phyloP scores from a whole-genome alignment of 1,140 invertebrate species.

The Lethrus apterus region DNA sequence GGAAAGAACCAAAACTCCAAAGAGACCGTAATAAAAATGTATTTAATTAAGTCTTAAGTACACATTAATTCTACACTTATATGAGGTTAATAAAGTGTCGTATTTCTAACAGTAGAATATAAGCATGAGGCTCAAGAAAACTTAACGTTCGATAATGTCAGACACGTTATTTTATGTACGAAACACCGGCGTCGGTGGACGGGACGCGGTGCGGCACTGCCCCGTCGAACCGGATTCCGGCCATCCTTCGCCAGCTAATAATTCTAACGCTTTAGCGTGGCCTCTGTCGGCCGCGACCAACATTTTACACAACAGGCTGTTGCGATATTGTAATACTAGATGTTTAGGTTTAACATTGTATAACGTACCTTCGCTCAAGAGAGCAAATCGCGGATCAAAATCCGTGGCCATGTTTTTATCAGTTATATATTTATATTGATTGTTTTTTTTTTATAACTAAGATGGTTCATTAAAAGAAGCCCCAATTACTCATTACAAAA shows the following conservation, averaged over 20 bases:
- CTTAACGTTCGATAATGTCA: neutral
- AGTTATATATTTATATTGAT: slow-evolving; percentile 12
- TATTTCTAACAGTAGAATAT: slow-evolving; percentile 10
- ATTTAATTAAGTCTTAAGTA: neutral
- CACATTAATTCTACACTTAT: slow-evolving; percentile 9
- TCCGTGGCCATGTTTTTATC: slow-evolving; percentile 20
- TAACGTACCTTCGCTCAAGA: slow-evolving; percentile 30
- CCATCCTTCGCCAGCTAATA: slow-evolving; percentile 19
- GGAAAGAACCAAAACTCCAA: slow-evolving; percentile 34
- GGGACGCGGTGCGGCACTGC: slow-evolving; percentile 15
- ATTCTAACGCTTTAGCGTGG: slow-evolving; percentile 44
- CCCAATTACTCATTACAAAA: neutral
- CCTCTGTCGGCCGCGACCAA: slow-evolving; percentile 24
- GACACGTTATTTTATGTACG: neutral
- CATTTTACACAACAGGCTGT: slow-evolving; percentile 40
- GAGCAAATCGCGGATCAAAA: slow-evolving; percentile 17
- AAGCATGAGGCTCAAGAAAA: slow-evolving; percentile 11
- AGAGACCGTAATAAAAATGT: slow-evolving; percentile 19
- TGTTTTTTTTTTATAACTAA: slow-evolving; percentile 12
- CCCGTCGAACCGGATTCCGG: slow-evolving; percentile 11
- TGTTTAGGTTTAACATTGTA: slow-evolving; percentile 34
- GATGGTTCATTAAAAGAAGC: slow-evolving; percentile 1
- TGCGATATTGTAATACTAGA: slow-evolving; percentile 38
- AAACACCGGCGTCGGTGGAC: neutral
- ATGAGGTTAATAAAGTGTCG: slow-evolving; percentile 6